phyloP scores from a whole-genome alignment of 1,140 invertebrate genomes.

The Lepidurus packardi region DNA sequence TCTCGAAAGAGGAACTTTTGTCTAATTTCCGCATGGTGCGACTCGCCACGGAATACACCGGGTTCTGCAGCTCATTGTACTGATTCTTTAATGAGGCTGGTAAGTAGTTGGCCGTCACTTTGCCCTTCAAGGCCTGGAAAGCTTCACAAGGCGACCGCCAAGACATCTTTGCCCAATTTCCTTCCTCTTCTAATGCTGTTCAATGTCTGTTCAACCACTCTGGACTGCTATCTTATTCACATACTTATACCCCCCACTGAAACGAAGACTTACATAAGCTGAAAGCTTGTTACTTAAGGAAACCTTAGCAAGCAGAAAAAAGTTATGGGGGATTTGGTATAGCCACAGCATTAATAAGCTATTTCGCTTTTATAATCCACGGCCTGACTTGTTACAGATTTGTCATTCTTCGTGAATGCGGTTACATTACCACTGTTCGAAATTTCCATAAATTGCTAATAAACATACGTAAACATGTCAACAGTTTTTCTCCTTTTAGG shows the following conservation, averaged over 20 bases:
- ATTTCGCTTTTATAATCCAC: neutral
- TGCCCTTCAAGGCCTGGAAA: neutral
- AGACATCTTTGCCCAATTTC: neutral
- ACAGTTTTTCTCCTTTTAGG: no score
- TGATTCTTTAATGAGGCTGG: neutral
- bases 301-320: neutral
- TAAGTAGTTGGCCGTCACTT: neutral
- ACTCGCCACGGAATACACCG: neutral
- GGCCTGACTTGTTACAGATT: neutral
- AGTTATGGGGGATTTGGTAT: neutral
- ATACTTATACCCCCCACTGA: neutral
- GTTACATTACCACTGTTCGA: no score
- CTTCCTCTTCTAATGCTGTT: neutral
- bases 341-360: neutral
- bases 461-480: no score
- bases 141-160: neutral
- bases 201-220: neutral
- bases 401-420: neutral
- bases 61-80: neutral
- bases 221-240: neutral
- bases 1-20: neutral
- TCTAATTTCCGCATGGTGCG: neutral
- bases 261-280: neutral
- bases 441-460: no score
- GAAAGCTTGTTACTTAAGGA: constrained; percentile 10